These are phyloP conservation scores for Sebastes schlegelii DNA, from an alignment of 2,113 vertebrate species.

Conservation along the genomic window DNA sequence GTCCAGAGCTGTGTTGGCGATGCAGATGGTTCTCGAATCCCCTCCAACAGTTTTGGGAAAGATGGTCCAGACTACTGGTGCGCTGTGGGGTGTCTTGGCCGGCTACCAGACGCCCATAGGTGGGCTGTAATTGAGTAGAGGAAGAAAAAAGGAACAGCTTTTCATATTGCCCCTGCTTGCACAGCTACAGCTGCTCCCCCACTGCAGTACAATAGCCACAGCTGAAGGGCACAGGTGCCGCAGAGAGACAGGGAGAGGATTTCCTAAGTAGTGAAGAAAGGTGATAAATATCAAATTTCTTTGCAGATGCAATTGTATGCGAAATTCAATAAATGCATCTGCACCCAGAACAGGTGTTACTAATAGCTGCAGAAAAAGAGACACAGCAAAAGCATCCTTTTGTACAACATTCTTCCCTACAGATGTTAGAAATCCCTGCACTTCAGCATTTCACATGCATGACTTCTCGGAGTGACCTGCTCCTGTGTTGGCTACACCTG, in stretches of 20 bases:
- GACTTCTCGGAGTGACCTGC: constrained; percentile 32
- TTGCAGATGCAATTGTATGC: constrained; percentile 16
- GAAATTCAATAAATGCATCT: constrained; percentile 21
- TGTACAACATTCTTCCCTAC: neutral
- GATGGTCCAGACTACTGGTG: constrained; percentile 33
- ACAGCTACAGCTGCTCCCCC: constrained; percentile 67
- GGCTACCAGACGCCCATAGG: constrained; percentile 60
- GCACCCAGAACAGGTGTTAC: constrained; percentile 3
- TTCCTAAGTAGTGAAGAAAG: constrained; percentile 15
- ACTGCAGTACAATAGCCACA: constrained; percentile 67
- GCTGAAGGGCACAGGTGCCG: constrained; percentile 75
- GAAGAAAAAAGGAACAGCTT: constrained; percentile 50
- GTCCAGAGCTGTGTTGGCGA: constrained; percentile 17
- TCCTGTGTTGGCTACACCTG: constrained; percentile 36
- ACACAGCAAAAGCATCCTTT: neutral
- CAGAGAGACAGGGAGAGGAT: constrained; percentile 44
- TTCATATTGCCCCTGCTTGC: constrained; percentile 63
- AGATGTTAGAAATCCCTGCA: constrained; percentile 18
- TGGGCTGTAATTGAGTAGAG: constrained; percentile 78
- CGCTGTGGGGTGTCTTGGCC: constrained; percentile 65
- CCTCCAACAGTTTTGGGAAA: constrained; percentile 48
- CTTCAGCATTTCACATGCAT: constrained; percentile 31
- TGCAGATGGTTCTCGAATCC: constrained; percentile 51
- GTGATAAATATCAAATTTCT: constrained; percentile 33
- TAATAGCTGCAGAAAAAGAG: constrained; percentile 5